phyloP scores from a whole-genome alignment of 2,797 vertebrate genomes.

The Selene dorsalis region DNA sequence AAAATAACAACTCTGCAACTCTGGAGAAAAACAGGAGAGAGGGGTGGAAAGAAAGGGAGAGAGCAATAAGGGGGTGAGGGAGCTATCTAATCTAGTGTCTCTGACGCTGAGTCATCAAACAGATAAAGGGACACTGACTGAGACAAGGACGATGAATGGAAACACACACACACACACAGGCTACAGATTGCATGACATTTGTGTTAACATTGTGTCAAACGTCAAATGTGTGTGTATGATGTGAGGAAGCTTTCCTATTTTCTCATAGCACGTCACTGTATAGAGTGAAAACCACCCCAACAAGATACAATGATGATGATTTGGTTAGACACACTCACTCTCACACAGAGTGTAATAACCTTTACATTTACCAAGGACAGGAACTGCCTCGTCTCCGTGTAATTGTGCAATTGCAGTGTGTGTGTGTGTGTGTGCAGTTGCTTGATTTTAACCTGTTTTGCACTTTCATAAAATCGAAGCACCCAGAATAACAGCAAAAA shows the following conservation, averaged over 20 bases:
- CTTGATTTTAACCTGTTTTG: not conserved
- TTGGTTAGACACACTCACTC: not conserved
- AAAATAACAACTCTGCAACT: slow-evolving; percentile 25
- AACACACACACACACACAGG: slow-evolving; percentile 25
- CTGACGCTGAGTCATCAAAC: slow-evolving; percentile 56
- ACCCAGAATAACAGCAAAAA: not conserved
- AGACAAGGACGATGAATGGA: slow-evolving; percentile 49
- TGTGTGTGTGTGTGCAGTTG: too few relatives aligned
- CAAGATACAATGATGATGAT: slow-evolving; percentile 42
- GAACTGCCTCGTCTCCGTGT: slow-evolving; percentile 8
- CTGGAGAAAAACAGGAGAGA: not conserved
- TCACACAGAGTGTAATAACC: slow-evolving; percentile 13
- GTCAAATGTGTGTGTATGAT: not conserved
- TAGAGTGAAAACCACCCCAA: slow-evolving; percentile 9
- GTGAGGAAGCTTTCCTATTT: slow-evolving; percentile 26
- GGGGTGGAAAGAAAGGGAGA: slow-evolving; percentile 32
- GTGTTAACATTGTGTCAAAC: slow-evolving; percentile 41
- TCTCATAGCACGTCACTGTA: not conserved
- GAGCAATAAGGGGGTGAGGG: not conserved
- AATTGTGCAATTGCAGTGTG: too few relatives aligned
- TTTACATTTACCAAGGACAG: slow-evolving; percentile 25
- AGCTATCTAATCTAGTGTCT: not conserved
- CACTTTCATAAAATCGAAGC: not conserved
- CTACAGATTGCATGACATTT: slow-evolving; percentile 25
- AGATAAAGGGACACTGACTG: slow-evolving; percentile 28